phyloP scores from a whole-genome alignment of 1,140 invertebrate species.

The Aphelenchoides avenae region DNA sequence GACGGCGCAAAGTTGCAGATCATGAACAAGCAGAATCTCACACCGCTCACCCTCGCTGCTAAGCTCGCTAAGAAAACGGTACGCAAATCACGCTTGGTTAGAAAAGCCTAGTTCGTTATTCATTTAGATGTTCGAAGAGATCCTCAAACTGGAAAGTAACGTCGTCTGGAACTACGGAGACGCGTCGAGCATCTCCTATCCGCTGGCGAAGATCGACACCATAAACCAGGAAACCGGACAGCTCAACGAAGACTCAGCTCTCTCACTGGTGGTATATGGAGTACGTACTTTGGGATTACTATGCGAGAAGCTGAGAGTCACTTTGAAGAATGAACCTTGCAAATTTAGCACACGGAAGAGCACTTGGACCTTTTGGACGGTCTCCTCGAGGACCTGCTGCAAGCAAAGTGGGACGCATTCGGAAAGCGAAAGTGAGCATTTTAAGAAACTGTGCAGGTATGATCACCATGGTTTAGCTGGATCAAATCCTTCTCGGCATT shows the following conservation, averaged over 20 bases:
- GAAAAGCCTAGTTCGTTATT: conserved; percentile 11
- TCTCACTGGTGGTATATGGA: conserved; percentile 97
- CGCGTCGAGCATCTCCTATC: conserved; percentile 92
- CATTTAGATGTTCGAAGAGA: conserved; percentile 82
- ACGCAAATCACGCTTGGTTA: conserved; percentile 6
- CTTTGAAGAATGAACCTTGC: too few relatives aligned
- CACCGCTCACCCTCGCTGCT: conserved; percentile 84
- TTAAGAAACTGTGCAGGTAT: neutral
- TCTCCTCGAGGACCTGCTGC: conserved; percentile 82
- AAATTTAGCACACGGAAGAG: conserved; percentile 79
- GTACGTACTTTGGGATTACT: conserved; percentile 68
- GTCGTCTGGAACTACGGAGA: conserved; percentile 67
- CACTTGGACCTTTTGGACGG: conserved; percentile 94
- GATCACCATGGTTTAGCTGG: conserved; percentile 34
- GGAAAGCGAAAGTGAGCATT: conserved; percentile 39
- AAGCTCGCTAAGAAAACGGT: conserved; percentile 75
- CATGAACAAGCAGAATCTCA: conserved; percentile 79
- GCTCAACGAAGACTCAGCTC: conserved; percentile 84
- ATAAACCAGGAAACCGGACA: conserved; percentile 83
- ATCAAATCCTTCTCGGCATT: conserved; percentile 44
- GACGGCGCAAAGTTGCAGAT: conserved; percentile 80
- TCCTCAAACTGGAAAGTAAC: conserved; percentile 61
- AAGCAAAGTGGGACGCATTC: conserved; percentile 84
- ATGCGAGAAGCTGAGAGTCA: too few relatives aligned
- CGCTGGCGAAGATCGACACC: conserved; percentile 88